Base-by-base conservation (phyloP, 2,113 vertebrate genomes). In the Lepisosteus oculatus region DNA sequence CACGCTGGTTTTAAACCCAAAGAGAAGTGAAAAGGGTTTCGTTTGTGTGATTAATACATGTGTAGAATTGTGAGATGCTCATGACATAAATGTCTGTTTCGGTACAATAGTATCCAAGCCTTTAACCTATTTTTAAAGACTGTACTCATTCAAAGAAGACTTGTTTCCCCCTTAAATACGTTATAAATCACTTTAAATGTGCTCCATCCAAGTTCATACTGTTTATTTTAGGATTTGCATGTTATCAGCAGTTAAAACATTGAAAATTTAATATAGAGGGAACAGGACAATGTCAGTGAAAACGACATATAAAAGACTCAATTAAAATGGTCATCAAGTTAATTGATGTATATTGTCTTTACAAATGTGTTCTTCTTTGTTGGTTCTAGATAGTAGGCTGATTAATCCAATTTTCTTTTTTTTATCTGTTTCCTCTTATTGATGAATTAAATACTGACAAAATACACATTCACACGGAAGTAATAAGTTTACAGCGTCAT, bases 401-500 rank as follows among this genome's bases (percentile, higher is more conserved):
- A 74, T 63, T 64, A 64, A 69, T 64, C 51, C 14, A 64, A 74
- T 74, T 69, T 55, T 14, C 54, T 7, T 14, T 14, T 13, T 65
- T 72, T 65, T 2, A 71, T 65, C 61, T 5, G 17, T 67, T 67
- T 44, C 6, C 14, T 55, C 44, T 43, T 15, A 68, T 59, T 59
- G 57, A 59, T 59, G 8, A 43, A 8, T 68, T 55, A 59, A 64
- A 65, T 44, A 63, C 5, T 64, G 43, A 57, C 14, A 13, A 41
- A 68, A 59, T 17, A 29, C 67, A 57, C 12, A 3, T 29, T 43
- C 43, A 55, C 29, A 29, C 13, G 4, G 41, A 69, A 15, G 12
- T 8, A 57, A n/a, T 59, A n/a, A 1, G 29, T 29, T 29, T 29
- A 59, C 57, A 11, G 14, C 47, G 5, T 51, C 3, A 59, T 59